phyloP scores from a whole-genome alignment of 1,140 invertebrate species.

The Tetramorium alpestre region DNA sequence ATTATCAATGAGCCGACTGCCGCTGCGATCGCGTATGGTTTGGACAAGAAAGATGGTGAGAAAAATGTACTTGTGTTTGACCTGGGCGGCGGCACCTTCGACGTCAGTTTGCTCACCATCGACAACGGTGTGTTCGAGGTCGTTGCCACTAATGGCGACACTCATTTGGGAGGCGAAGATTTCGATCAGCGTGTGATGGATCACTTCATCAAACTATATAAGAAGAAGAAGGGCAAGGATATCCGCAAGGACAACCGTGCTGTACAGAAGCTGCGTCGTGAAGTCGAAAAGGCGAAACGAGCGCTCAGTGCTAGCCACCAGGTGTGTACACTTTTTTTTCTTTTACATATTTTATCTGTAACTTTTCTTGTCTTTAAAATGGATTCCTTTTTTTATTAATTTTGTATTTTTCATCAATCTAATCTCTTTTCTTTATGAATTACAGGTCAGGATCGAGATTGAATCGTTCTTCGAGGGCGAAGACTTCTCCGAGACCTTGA shows the following conservation, averaged over 20 bases:
- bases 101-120: conserved; percentile 99
- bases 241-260: conserved; percentile 98
- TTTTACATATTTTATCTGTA: background rate
- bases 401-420: background rate
- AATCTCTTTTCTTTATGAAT: conserved; percentile 11
- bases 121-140: conserved; percentile 98
- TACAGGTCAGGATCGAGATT: conserved; percentile 97
- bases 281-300: conserved; percentile 99
- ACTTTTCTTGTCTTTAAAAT: background rate
- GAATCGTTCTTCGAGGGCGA: conserved; percentile 99
- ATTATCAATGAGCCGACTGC: conserved; percentile 99
- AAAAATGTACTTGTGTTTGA: conserved; percentile 99
- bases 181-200: conserved; percentile 99
- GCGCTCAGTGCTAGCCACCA: conserved; percentile 98
- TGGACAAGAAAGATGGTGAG: conserved; percentile 99
- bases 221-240: conserved; percentile 99
- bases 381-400: background rate
- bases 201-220: conserved; percentile 99
- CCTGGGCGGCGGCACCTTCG: conserved; percentile 99
- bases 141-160: conserved; percentile 99
- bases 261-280: conserved; percentile 97
- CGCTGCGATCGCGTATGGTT: conserved; percentile 99
- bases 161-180: conserved; percentile 99
- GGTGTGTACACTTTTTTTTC: conserved; percentile 75
- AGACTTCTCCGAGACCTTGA: conserved; percentile 99